phyloP scores from a whole-genome alignment of 1,140 invertebrate genomes.

The Drosophila persimilis region DNA sequence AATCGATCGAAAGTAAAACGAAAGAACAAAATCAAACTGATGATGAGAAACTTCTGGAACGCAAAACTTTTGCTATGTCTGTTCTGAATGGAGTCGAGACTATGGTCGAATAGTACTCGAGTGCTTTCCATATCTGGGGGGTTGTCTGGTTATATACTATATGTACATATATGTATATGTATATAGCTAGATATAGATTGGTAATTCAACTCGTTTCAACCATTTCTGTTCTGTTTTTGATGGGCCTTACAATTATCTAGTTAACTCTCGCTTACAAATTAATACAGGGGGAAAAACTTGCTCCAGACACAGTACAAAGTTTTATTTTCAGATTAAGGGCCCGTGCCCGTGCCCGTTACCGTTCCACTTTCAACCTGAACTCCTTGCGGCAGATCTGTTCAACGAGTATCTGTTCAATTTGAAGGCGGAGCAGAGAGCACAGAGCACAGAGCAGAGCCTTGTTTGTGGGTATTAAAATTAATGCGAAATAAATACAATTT shows the following conservation, averaged over 20 bases:
- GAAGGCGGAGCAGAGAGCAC: constrained; percentile 13
- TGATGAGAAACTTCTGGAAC: constrained; percentile 45
- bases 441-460: not conserved
- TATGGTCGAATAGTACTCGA: constrained; percentile 15
- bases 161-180: constrained; percentile 30
- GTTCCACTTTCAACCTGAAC: constrained; percentile 19
- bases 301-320: no score
- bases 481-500: constrained; percentile 70
- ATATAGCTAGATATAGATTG: constrained; percentile 11
- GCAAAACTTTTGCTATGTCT: constrained; percentile 57
- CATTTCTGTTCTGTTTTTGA: constrained; percentile 24
- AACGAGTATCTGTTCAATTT: constrained; percentile 25
- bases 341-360: not conserved
- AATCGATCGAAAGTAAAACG: constrained; percentile 33
- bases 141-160: constrained; percentile 38
- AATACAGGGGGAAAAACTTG: constrained; percentile 12
- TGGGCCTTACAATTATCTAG: constrained; percentile 66
- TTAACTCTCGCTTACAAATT: constrained; percentile 55
- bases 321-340: no score
- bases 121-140: constrained; percentile 40
- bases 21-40: constrained; percentile 40
- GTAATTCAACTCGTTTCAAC: constrained; percentile 20
- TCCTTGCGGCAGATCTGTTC: no score
- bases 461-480: constrained; percentile 18
- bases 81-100: constrained; percentile 43